Evolutionary conservation across 2,113 vertebrate species (phyloP), one percentile per base, ranked within the genome.

Genomic region (Oryzias melastigma): DNA sequence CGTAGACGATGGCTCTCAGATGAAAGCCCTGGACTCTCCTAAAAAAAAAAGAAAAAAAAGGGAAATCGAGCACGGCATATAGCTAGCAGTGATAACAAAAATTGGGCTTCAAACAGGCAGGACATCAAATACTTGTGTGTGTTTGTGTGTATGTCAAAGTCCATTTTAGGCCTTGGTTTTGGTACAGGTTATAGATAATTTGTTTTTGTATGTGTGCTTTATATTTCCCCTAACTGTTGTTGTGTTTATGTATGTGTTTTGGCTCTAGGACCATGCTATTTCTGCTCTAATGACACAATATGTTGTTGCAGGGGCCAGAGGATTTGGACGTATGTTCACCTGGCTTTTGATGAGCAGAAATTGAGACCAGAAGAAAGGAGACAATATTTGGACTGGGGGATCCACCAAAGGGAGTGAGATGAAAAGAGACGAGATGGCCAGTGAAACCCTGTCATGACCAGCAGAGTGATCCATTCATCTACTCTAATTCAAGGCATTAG

Each of bases 301-400:
- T 85, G 84, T 66, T 76, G 75, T n/a, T 70, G 68, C 73, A 53
- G 75, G 60, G 86, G 85, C 84, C 76, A 78, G 71, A 61, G 71
- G 63, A 88, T 82, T 80, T 87, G 88, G 89, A 94, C 91, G 93
- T 93, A 93, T 93, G 94, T 95, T 95, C 93, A 95, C 88, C 88
- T 94, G 89, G 75, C 92, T 94, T 99, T 98, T 98, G 97, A 99
- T 96, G 94, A 93, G 73, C 91, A 89, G 91, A 95, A 95, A 96
- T 94, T 94, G 94, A 91, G 91, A 93, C 88, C 88, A 94, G 87
- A 85, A 92, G 91, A 94, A 91, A 91, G 86, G 77, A 83, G 85
- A 85, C 86, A 90, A 81, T 83, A 89, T 88, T 86, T 92, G 90
- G 88, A 91, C 81, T 87, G 86, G 89, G 75, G 85, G 94, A 92